A percentile compares a stretch with the other conserved stretches of the same genome.
Evolutionary conservation across 2,113 vertebrate species (phyloP).

Genomic region (Echinops telfairi): DNA sequence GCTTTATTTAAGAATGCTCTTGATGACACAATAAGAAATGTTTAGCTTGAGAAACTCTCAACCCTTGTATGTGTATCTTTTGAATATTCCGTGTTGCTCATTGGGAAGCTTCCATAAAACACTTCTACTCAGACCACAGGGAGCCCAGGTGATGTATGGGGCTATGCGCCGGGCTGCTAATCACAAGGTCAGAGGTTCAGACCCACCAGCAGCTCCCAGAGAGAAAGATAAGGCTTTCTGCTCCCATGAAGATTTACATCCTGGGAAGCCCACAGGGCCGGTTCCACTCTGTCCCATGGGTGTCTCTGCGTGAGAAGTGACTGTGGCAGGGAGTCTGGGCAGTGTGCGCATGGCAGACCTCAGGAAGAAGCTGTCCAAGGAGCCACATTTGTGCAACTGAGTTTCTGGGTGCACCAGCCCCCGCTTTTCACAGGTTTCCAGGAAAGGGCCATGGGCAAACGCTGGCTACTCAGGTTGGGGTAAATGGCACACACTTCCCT

Average conservation of each 20-base stretch:
- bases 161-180: too few relatives aligned
- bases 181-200: too few relatives aligned
- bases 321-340: too few relatives aligned
- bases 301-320: too few relatives aligned
- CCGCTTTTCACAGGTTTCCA: background rate
- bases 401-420: background rate
- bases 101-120: background rate
- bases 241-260: too few relatives aligned
- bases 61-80: background rate
- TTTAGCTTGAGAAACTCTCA: background rate
- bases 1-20: background rate
- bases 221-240: too few relatives aligned
- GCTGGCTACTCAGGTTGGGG: background rate
- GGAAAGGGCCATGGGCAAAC: background rate
- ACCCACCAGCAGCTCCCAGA: too few relatives aligned
- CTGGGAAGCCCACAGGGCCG: too few relatives aligned
- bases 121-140: too few relatives aligned
- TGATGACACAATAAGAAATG: background rate
- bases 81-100: background rate
- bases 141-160: too few relatives aligned
- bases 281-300: too few relatives aligned
- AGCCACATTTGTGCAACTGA: background rate
- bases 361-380: background rate
- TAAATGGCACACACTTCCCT: background rate
- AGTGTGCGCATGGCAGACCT: too few relatives aligned